A percentile compares a stretch with the other conserved stretches of the same genome.
Evolutionary conservation across 53 echinoderm and acorn worm species (phyloP).

Genomic region (Echinarachnius parma): DNA sequence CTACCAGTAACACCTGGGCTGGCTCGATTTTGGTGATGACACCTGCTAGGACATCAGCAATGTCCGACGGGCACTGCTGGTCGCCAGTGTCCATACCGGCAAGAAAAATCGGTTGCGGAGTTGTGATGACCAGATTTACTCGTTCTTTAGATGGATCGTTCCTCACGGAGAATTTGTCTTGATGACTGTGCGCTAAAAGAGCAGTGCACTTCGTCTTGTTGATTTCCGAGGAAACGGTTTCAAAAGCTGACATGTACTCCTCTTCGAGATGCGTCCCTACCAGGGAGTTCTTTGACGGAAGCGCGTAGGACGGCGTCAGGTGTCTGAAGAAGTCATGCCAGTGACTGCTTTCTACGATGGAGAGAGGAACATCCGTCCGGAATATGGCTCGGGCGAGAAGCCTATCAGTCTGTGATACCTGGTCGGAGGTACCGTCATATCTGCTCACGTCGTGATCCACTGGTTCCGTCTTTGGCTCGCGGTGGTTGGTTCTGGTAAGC

Average conservation of each 20-base stretch:
- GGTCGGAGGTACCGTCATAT: neutral
- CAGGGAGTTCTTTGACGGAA: slow-evolving; percentile 17
- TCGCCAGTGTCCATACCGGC: slow-evolving; percentile 21
- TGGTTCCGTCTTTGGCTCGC: neutral
- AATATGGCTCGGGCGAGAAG: slow-evolving; percentile 20
- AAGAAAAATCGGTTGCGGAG: slow-evolving; percentile 13
- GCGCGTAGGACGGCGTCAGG: slow-evolving; percentile 10
- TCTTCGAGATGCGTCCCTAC: slow-evolving; percentile 17
- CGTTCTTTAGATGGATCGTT: neutral
- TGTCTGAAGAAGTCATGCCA: slow-evolving; percentile 17
- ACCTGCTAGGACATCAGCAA: slow-evolving; percentile 14
- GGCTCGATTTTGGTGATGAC: slow-evolving; percentile 19
- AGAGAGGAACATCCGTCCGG: slow-evolving; percentile 10
- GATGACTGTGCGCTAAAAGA: slow-evolving; percentile 5
- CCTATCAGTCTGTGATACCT: neutral
- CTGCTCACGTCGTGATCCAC: neutral
- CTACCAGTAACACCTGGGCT: neutral
- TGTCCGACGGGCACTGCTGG: neutral
- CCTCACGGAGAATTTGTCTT: neutral
- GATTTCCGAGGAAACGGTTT: slow-evolving; percentile 6
- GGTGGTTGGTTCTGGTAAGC: slow-evolving; percentile 3
- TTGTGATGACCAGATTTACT: slow-evolving; percentile 16
- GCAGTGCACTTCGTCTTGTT: slow-evolving; percentile 8
- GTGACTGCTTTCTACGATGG: slow-evolving; percentile 3
- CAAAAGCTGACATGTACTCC: slow-evolving; percentile 25